Conservation (phyloP, 2,888 invertebrate genomes). For the Melanostoma scalare region DNA sequence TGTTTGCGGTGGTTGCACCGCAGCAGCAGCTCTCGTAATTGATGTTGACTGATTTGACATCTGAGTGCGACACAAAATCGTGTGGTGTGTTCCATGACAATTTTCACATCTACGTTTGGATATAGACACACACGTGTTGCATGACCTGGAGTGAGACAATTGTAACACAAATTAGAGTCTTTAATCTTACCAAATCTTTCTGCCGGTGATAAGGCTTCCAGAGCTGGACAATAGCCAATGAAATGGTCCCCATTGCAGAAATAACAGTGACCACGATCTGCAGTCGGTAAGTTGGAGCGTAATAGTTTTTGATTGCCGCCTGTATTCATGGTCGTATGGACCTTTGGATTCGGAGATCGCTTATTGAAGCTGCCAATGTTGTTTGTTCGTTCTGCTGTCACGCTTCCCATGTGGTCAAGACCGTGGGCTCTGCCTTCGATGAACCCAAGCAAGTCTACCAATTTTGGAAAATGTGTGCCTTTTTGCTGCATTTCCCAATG, state of each 20-base stretch:
- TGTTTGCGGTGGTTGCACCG: neutral
- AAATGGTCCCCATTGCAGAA: constrained; percentile 33
- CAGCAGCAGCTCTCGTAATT: neutral
- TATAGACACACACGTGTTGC: constrained; percentile 30
- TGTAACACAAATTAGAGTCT: constrained; percentile 34
- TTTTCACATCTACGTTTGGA: constrained; percentile 22
- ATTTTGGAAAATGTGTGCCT: constrained; percentile 26
- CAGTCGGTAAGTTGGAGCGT: constrained; percentile 22
- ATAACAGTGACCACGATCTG: constrained; percentile 34
- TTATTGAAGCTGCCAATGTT: neutral
- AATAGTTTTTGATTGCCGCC: constrained; percentile 18
- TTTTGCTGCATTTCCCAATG: constrained; percentile 44
- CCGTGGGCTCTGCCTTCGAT: constrained; percentile 44
- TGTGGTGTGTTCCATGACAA: constrained; percentile 22
- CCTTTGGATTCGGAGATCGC: constrained; percentile 8
- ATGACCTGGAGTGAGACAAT: constrained; percentile 49
- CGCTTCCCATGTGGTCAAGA: constrained; percentile 23
- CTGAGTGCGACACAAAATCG: constrained; percentile 11
- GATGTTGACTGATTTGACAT: neutral
- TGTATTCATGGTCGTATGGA: constrained; percentile 5
- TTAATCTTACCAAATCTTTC: constrained; percentile 39
- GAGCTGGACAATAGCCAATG: constrained; percentile 13
- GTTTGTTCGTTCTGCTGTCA: constrained; percentile 7
- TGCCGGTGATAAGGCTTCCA: neutral
- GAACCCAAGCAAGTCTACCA: constrained; percentile 15